Percentiles rank a stretch among this genome's conserved stretches.
Conservation (phyloP, 2,888 invertebrate species). For the Protodeltote pygarga region DNA sequence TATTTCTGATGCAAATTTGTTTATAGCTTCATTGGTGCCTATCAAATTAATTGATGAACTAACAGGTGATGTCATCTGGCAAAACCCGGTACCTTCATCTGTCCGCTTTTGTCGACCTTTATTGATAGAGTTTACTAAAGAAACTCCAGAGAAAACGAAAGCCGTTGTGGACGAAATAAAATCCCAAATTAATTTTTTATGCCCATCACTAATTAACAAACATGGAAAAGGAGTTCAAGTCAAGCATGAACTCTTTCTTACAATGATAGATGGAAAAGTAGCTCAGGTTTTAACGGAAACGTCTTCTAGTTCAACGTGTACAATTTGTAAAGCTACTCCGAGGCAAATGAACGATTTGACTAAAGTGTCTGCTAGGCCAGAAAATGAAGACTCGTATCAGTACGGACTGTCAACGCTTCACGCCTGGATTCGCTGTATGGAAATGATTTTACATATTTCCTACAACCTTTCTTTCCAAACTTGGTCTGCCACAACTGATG, state of each 20-base stretch:
- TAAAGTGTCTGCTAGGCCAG: slow-evolving; percentile 11
- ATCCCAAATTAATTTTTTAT: neutral
- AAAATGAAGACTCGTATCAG: slow-evolving; percentile 26
- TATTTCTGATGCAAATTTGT: slow-evolving; percentile 31
- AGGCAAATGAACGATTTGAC: slow-evolving; percentile 34
- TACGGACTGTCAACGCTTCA: slow-evolving; percentile 33
- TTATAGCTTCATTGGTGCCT: slow-evolving; percentile 40
- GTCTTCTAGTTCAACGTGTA: slow-evolving; percentile 25
- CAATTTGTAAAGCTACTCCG: slow-evolving; percentile 38
- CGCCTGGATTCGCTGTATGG: slow-evolving; percentile 5
- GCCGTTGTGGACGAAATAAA: slow-evolving; percentile 27
- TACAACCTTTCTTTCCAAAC: neutral
- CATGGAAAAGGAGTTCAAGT: slow-evolving; percentile 19
- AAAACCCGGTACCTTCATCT: slow-evolving; percentile 38
- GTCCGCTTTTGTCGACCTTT: slow-evolving; percentile 19
- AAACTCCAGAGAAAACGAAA: slow-evolving; percentile 33
- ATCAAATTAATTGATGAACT: slow-evolving; percentile 29
- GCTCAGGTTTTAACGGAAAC: slow-evolving; percentile 35
- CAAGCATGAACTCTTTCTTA: slow-evolving; percentile 42
- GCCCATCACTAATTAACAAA: slow-evolving; percentile 27
- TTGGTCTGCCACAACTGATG: slow-evolving; percentile 1
- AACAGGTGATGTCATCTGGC: slow-evolving; percentile 27
- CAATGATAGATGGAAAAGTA: slow-evolving; percentile 46
- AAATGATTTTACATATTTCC: slow-evolving; percentile 3
- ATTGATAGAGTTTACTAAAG: slow-evolving; percentile 36